Evolutionary conservation across 2,888 invertebrate species (phyloP).

Genomic region (Dasysyrphus albostriatus): DNA sequence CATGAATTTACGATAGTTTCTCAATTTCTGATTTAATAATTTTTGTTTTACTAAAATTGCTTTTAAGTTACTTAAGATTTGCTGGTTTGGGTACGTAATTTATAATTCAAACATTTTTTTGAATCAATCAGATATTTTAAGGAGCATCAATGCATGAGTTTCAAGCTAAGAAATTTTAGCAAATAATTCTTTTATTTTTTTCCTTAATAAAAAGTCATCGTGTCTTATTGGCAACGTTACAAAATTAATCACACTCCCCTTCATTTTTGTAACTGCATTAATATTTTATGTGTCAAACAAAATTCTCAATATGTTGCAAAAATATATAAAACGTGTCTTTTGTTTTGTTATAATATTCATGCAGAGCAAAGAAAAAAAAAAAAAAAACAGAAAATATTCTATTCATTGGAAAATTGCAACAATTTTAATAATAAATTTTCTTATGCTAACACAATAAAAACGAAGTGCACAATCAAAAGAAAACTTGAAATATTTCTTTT

Average conservation of each 20-base stretch:
- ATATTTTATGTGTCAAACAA: constrained; percentile 32
- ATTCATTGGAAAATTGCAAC: constrained; percentile 15
- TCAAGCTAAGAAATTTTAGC: neutral
- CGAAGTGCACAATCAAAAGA: constrained; percentile 12
- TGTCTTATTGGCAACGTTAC: constrained; percentile 41
- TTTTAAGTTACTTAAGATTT: too few relatives aligned
- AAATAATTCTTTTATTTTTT: neutral
- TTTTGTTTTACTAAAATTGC: too few relatives aligned
- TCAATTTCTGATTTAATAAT: too few relatives aligned
- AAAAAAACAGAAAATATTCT: neutral
- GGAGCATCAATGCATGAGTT: neutral
- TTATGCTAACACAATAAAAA: neutral
- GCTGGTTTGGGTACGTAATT: too few relatives aligned
- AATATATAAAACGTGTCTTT: constrained; percentile 4
- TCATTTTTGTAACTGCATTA: constrained; percentile 33
- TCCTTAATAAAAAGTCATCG: neutral
- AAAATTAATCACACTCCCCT: constrained; percentile 23
- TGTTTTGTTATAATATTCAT: constrained; percentile 1
- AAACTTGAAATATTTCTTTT: constrained; percentile 24
- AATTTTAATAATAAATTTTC: neutral
- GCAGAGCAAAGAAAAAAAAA: too few relatives aligned
- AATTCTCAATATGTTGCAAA: constrained; percentile 6
- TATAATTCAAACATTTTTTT: neutral
- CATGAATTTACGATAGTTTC: too few relatives aligned
- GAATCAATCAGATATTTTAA: neutral